These are phyloP conservation scores for Anneissia japonica DNA, from an alignment of 35 echinoderm and acorn worm genomes.

Conservation along the genomic window DNA sequence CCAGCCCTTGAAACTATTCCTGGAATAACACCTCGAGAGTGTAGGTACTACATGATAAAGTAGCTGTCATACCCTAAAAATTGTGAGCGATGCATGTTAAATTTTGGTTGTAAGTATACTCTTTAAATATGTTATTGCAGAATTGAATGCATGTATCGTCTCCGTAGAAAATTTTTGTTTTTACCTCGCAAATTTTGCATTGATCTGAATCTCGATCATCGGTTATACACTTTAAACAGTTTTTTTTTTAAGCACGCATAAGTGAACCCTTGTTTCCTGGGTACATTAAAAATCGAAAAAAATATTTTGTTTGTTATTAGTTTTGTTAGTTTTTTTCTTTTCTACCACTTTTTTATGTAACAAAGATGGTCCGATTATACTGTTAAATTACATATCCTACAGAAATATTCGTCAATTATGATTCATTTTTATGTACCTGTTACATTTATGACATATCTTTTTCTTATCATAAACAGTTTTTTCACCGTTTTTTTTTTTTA, in stretches of 20 bases:
- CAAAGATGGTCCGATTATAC: too few relatives aligned
- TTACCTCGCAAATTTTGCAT: not conserved
- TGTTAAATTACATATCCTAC: too few relatives aligned
- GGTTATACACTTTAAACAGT: not conserved
- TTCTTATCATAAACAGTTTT: too few relatives aligned
- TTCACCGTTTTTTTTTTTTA: too few relatives aligned
- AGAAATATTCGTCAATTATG: too few relatives aligned
- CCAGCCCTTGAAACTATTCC: constrained; percentile 31
- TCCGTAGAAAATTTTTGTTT: not conserved
- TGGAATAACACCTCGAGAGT: not conserved
- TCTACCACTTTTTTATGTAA: too few relatives aligned
- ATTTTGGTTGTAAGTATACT: not conserved
- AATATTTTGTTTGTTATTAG: too few relatives aligned
- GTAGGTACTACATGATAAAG: constrained; percentile 38
- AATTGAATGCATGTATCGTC: not conserved
- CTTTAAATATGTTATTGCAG: not conserved
- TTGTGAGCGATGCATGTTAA: not conserved
- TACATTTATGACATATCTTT: too few relatives aligned
- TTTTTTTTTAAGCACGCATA: not conserved
- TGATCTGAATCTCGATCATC: not conserved
- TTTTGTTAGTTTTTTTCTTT: not conserved
- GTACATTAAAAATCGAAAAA: not conserved
- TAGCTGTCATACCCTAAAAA: not conserved
- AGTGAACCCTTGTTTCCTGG: not conserved
- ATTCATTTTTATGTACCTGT: too few relatives aligned